Conservation (phyloP, 2,797 vertebrate genomes). For the Brotogeris chrysoptera region DNA sequence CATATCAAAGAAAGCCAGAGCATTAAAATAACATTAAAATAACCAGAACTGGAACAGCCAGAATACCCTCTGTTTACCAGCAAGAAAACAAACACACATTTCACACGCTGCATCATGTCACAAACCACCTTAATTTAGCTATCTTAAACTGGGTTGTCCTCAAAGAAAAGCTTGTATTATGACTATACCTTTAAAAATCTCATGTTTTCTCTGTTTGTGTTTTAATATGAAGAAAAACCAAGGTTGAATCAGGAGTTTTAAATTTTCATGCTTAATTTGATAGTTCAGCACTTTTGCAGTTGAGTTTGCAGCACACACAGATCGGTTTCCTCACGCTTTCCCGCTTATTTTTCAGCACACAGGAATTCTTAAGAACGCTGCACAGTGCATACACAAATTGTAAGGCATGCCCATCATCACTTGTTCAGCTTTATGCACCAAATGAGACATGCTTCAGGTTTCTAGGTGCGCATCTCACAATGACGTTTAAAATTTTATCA, state of each 20-base stretch:
- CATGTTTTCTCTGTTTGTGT: conserved; percentile 24
- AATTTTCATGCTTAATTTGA: conserved; percentile 48
- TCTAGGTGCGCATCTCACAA: conserved; percentile 24
- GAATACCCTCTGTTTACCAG: conserved; percentile 38
- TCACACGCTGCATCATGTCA: conserved; percentile 18
- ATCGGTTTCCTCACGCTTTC: conserved; percentile 21
- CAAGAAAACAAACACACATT: conserved; percentile 46
- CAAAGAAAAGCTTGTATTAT: conserved; percentile 22
- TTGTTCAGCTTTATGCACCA: conserved; percentile 46
- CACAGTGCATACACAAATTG: conserved; percentile 36
- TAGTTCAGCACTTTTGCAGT: conserved; percentile 66
- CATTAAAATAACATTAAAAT: conserved; percentile 35
- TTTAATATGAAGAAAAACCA: conserved; percentile 37
- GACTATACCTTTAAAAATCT: conserved; percentile 46
- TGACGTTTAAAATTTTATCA: conserved; percentile 51
- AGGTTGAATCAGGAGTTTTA: conserved; percentile 43
- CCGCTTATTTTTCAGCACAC: conserved; percentile 41
- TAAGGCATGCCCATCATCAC: neutral
- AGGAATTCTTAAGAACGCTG: conserved; percentile 28
- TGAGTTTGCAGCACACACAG: conserved; percentile 43
- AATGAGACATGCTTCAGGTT: conserved; percentile 48
- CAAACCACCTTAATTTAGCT: conserved; percentile 26
- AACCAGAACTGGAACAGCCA: conserved; percentile 12
- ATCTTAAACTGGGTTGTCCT: conserved; percentile 13
- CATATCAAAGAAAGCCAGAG: neutral